Evolutionary conservation across 92 coral and sea anemone species (phyloP).

Genomic region (Plumapathes pennacea): DNA sequence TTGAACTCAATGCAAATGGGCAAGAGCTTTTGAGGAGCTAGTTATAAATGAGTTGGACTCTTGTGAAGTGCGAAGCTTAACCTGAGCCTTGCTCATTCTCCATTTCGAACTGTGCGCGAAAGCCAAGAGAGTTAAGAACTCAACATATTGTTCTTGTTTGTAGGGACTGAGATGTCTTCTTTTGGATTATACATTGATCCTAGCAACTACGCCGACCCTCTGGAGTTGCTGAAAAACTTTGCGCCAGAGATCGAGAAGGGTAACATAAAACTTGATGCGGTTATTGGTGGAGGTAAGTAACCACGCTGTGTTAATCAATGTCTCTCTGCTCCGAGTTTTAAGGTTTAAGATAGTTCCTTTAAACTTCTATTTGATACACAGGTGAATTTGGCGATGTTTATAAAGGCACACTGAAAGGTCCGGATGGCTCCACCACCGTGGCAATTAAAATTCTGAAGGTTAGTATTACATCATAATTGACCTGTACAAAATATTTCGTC

Average conservation of each 20-base stretch:
- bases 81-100: background rate
- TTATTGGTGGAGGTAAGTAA: constrained; percentile 92
- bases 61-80: background rate
- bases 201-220: constrained; percentile 79
- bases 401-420: constrained; percentile 67
- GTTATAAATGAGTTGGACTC: background rate
- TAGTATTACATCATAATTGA: too few relatives aligned
- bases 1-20: too few relatives aligned
- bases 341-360: too few relatives aligned
- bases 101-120: too few relatives aligned
- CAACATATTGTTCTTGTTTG: too few relatives aligned
- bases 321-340: too few relatives aligned
- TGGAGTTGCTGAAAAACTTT: constrained; percentile 78
- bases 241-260: constrained; percentile 84
- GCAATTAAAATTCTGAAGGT: constrained; percentile 94
- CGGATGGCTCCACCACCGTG: constrained; percentile 58
- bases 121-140: too few relatives aligned
- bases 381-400: constrained; percentile 99
- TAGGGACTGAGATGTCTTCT: constrained; percentile 49
- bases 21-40: too few relatives aligned
- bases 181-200: constrained; percentile 80
- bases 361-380: too few relatives aligned
- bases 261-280: constrained; percentile 46
- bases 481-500: too few relatives aligned
- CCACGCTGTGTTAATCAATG: background rate